Conservation (phyloP, 2,888 invertebrate species). For the Portevinia maculata region DNA sequence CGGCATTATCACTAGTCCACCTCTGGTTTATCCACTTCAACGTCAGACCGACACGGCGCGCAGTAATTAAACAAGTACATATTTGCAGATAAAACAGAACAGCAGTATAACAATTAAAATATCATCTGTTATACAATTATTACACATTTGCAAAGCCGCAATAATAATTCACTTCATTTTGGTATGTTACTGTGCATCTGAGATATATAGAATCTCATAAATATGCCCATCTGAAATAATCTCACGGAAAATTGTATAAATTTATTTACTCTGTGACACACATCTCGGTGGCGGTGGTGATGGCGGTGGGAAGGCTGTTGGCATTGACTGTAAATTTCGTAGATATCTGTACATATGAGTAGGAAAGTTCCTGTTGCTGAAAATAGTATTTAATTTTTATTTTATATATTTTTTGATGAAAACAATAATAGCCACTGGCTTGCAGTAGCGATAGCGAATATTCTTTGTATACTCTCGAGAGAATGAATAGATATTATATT, state of each 20-base stretch:
- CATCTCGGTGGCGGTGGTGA: conserved; percentile 9
- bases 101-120: conserved; percentile 7
- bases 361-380: conserved; percentile 33
- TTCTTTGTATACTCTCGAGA: conserved; percentile 9
- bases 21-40: not conserved
- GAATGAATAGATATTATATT: not conserved
- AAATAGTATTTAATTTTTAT: conserved; percentile 34
- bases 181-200: conserved; percentile 20
- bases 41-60: not conserved
- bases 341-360: conserved; percentile 11
- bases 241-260: conserved; percentile 35
- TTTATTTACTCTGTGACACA: conserved; percentile 37
- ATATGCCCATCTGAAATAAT: conserved; percentile 36
- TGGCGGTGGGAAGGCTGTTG: not conserved
- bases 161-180: conserved; percentile 14
- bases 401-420: not conserved
- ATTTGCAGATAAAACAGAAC: conserved; percentile 8
- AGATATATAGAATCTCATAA: conserved; percentile 33
- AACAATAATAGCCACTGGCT: not conserved
- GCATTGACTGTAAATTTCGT: conserved; percentile 41
- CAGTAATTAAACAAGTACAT: conserved; percentile 6
- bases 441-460: not conserved
- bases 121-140: conserved; percentile 15
- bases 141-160: not conserved
- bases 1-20: not conserved